Evolutionary conservation across 1,140 invertebrate genomes (phyloP).

Genomic region (Calliopsis andreniformis): DNA sequence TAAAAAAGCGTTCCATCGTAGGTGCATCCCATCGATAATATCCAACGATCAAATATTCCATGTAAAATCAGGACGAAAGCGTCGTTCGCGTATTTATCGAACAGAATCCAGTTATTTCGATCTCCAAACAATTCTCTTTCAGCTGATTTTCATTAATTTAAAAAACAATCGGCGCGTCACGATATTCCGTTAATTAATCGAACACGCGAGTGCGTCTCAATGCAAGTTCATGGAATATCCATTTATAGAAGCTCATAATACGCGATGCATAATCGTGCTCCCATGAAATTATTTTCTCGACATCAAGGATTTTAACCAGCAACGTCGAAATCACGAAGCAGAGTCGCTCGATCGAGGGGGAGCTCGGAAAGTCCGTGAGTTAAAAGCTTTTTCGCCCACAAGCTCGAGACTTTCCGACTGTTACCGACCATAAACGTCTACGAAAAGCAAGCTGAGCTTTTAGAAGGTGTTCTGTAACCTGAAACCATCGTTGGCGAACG

Average conservation of each 20-base stretch:
- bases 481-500: not conserved
- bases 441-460: conserved; percentile 51
- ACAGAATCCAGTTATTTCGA: not conserved
- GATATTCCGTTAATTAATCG: not conserved
- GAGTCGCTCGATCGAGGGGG: conserved; percentile 19
- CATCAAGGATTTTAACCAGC: conserved; percentile 6
- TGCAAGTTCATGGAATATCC: not conserved
- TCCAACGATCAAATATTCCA: not conserved
- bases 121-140: not conserved
- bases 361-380: not conserved
- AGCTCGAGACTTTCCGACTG: conserved; percentile 30
- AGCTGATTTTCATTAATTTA: not conserved
- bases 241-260: not conserved
- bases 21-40: not conserved
- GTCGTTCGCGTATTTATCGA: not conserved
- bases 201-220: not conserved
- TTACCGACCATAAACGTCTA: conserved; percentile 41
- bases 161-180: not conserved
- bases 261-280: not conserved
- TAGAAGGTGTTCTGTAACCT: not conserved
- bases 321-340: conserved; percentile 26
- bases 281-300: not conserved
- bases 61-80: no score
- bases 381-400: conserved; percentile 28
- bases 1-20: not conserved